These are phyloP conservation scores for Podarcis lilfordi DNA, from an alignment of 2,797 vertebrate genomes.

Conservation along the genomic window DNA sequence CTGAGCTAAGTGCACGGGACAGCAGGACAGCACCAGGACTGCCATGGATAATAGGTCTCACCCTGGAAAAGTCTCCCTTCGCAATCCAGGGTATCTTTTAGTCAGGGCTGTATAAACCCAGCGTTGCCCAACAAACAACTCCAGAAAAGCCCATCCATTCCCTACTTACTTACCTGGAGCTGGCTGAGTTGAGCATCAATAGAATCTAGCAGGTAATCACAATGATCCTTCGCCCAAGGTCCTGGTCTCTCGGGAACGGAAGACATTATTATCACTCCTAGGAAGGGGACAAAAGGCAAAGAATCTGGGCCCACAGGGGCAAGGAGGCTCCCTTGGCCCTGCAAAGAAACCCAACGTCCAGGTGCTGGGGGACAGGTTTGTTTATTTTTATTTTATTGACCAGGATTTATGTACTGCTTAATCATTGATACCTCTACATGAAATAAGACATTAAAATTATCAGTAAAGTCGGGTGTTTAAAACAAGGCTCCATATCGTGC, in stretches of 20 bases:
- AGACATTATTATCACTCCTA: slow-evolving; percentile 62
- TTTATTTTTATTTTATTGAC: too few species aligned
- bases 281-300: background rate
- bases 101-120: too few species aligned
- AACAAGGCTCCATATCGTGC: too few species aligned
- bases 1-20: background rate
- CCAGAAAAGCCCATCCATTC: background rate
- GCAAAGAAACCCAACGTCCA: too few species aligned
- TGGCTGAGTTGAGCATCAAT: slow-evolving; percentile 72
- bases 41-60: background rate
- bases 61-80: background rate
- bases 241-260: background rate
- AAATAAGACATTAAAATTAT: too few species aligned
- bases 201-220: slow-evolving; percentile 73
- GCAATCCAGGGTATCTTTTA: background rate
- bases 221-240: slow-evolving; percentile 58
- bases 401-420: too few species aligned
- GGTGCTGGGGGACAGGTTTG: too few species aligned
- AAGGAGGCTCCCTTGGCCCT: background rate
- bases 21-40: background rate
- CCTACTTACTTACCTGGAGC: slow-evolving; percentile 70
- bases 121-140: background rate
- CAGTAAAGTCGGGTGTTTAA: too few species aligned
- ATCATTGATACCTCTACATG: too few species aligned
- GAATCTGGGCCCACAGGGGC: background rate